A percentile compares a stretch with the other conserved stretches of the same genome.
Evolutionary conservation across 1,140 invertebrate genomes (phyloP).

Genomic region (Mercenaria mercenaria): DNA sequence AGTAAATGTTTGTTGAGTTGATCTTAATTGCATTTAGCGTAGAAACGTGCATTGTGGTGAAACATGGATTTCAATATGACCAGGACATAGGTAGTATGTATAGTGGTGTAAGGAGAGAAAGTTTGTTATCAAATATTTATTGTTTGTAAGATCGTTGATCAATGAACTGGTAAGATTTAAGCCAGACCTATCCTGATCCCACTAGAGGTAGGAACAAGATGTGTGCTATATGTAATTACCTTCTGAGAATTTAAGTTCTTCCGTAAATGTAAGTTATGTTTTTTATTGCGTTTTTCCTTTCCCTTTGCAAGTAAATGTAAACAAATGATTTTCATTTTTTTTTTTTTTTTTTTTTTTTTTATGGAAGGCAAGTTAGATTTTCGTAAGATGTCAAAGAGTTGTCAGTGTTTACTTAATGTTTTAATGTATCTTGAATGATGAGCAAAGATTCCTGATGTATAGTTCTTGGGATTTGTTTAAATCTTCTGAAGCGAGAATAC

Average conservation of each 20-base stretch:
- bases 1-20: constrained; percentile 47
- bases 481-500: too few species aligned
- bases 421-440: too few species aligned
- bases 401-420: too few species aligned
- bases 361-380: too few species aligned
- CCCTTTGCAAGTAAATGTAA: too few species aligned
- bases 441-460: too few species aligned
- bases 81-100: neutral
- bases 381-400: too few species aligned
- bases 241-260: neutral
- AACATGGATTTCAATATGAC: neutral
- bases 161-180: neutral
- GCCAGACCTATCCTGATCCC: neutral
- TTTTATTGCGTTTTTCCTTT: too few species aligned
- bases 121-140: constrained; percentile 34
- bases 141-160: constrained; percentile 17
- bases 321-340: too few species aligned
- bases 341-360: too few species aligned
- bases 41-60: neutral
- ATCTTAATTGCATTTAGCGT: constrained; percentile 51
- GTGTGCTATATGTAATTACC: neutral
- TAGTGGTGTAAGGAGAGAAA: neutral
- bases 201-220: neutral
- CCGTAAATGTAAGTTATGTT: too few species aligned
- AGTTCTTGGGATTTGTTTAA: too few species aligned